Base-by-base conservation (phyloP, 2,888 invertebrate species). In the Lumbricus terrestris region DNA sequence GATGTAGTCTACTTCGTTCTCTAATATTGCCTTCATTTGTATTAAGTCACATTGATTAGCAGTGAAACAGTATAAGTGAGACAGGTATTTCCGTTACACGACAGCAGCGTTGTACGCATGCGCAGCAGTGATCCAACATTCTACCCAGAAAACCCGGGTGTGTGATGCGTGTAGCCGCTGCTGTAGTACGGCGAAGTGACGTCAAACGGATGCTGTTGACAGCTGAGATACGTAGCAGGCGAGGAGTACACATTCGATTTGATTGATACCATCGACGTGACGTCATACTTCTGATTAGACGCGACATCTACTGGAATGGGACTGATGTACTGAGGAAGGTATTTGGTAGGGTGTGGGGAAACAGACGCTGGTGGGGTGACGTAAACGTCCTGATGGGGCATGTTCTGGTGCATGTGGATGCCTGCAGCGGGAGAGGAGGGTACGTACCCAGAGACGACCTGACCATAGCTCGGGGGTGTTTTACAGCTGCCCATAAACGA, bases 321-420 rank as follows among this genome's bases (percentile, higher is more conserved):
- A n/a, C 69, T 69, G 69, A 69, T 69, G 69, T 69, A 69, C 69
- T 69, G 69, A 20, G 85, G 8, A 35, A 90, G 91, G 42, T 93
- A 91, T 95, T 97, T 97, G 94, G 98, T 98, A 91, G n/a, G n/a
- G n/a, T 98, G 96, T 0, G 98, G 98, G 15, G 98, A 98, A 2
- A 98, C 98, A 8, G 98, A 98, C 33, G 98, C 97, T 90, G 98
- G 98, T 90, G 98, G 98, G 11, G 98, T 98, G 97, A 98, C 98
- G 89, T 98, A 98, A 93, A 95, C 93, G 92, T 95, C 93, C 40
- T 93, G n/a, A n/a, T n/a, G 15, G 6, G 85, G 92, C 90, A 90
- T 89, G 37, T 38, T 90, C 37, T 82, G 88, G 4, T 90, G 89
- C 91, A 91, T 91, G 35, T 90, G 54, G 38, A 92, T 91, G 37